Percentiles rank a stretch among this genome's conserved stretches.
Evolutionary conservation across 1,140 invertebrate genomes (phyloP).

Genomic region (Rhyacophila brunnea): DNA sequence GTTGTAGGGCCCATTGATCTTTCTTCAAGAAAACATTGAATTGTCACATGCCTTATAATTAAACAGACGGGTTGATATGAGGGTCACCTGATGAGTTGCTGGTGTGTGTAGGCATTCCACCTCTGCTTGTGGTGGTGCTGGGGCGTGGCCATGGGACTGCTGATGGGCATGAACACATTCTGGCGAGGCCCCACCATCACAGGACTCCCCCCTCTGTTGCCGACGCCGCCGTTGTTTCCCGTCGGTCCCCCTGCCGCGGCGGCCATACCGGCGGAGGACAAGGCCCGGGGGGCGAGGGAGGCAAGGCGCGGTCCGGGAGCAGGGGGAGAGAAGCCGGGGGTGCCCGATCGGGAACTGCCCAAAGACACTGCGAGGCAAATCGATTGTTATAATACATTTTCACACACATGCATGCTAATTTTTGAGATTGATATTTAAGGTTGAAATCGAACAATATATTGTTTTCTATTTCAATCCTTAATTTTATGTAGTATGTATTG

Average conservation of each 20-base stretch:
- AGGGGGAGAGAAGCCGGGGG: slow-evolving; percentile 81
- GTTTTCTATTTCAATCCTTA: too few relatives aligned
- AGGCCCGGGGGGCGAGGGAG: neutral
- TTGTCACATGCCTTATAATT: too few relatives aligned
- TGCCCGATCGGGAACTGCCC: slow-evolving; percentile 86
- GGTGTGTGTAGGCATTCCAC: slow-evolving; percentile 49
- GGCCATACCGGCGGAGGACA: neutral
- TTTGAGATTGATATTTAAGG: too few relatives aligned
- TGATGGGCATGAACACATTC: slow-evolving; percentile 86
- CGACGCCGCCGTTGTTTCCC: neutral
- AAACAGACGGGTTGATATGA: too few relatives aligned
- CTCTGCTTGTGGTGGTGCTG: slow-evolving; percentile 45
- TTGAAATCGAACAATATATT: too few relatives aligned
- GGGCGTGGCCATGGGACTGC: slow-evolving; percentile 59
- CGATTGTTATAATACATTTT: too few relatives aligned
- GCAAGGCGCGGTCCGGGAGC: slow-evolving; percentile 52
- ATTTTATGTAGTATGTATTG: too few relatives aligned
- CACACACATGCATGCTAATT: too few relatives aligned
- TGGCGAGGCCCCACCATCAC: slow-evolving; percentile 63
- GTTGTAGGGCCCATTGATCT: too few relatives aligned
- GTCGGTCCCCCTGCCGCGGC: too few relatives aligned
- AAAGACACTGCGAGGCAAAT: slow-evolving; percentile 82
- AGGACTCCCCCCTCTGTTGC: slow-evolving; percentile 41
- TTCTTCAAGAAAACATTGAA: too few relatives aligned
- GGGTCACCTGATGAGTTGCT: slow-evolving; percentile 64